Base-by-base conservation (phyloP, 2,113 vertebrate species). In the Dasyprocta punctata region DNA sequence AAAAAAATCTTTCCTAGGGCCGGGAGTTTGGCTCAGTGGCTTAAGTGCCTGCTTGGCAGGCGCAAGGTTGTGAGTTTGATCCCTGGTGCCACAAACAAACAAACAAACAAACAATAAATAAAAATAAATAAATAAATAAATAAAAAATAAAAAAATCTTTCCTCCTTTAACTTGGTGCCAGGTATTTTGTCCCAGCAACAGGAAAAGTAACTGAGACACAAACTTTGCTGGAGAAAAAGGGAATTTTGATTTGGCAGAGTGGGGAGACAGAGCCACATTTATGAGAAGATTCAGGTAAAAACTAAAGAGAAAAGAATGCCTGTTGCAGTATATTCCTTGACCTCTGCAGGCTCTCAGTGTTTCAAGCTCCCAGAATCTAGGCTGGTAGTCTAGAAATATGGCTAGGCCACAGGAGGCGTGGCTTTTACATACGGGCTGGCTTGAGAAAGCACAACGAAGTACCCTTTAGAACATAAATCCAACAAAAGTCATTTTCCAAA, bases 401-500 rank as follows among this genome's bases (percentile, higher is more conserved):
- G 58, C 54, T 11, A 38, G 80, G 38, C 54, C 47, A 90, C 38
- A 80, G 1, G n/a, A 69, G 28, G 20, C 63, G 30, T 56, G 16
- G 49, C n/a, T 90, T 89, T 44, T 38, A 28, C n/a, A n/a, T n/a
- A n/a, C 2, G 4, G n/a, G 56, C 26, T 44, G 44, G 13, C 60
- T 41, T 85, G 47, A 91, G 63, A 90, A 93, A 89, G 38, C 44
- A 60, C 36, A 65, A 47, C 0, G 30, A 96, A 17, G 2, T 11
- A 83, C 24, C 30, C 26, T 94, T 92, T 8, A 80, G 41, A 87
- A 67, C 7, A 52, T 28, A 60, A 82, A 96, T 17, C 69, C 81
- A 94, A 47, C 58, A 69, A 82, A 95, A 89, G 80, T 38, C 61
- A 49, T 44, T 95, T 86, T 92, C 41, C 38, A 93, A 86, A 92